Percentiles rank a stretch among this genome's conserved stretches.
Evolutionary conservation across 2,797 vertebrate genomes (phyloP).

Genomic region (Anas capensis): DNA sequence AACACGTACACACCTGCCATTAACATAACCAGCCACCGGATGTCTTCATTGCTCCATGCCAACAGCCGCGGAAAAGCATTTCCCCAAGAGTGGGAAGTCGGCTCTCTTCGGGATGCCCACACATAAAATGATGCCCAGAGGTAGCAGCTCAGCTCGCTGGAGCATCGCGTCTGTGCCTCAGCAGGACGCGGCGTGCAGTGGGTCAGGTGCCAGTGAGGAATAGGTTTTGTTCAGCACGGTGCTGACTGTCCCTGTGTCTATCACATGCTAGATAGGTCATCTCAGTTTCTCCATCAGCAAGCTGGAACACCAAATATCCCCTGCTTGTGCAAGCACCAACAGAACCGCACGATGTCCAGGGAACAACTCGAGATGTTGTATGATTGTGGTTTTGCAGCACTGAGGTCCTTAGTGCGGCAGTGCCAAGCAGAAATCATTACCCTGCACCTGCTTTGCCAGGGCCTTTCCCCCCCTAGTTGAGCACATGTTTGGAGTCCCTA

Average conservation of each 20-base stretch:
- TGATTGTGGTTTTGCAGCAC: background rate
- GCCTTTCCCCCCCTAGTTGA: background rate
- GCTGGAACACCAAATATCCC: accelerated
- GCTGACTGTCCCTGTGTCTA: background rate
- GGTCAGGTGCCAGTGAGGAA: background rate
- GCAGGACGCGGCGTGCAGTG: accelerated
- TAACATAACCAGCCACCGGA: constrained; percentile 63
- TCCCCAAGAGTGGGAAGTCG: background rate
- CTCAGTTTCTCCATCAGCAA: background rate
- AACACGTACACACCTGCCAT: background rate
- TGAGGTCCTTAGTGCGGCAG: background rate
- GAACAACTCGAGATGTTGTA: background rate
- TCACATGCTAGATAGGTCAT: accelerated
- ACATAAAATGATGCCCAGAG: background rate
- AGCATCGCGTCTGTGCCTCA: background rate
- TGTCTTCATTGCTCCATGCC: constrained; percentile 69
- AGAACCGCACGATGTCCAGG: accelerated
- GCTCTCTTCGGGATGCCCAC: background rate
- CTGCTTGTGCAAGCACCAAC: accelerated
- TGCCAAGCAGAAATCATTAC: background rate
- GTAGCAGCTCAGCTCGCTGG: background rate
- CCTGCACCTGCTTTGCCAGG: background rate
- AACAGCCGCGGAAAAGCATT: background rate
- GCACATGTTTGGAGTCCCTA: accelerated
- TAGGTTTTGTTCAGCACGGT: background rate